phyloP scores from a whole-genome alignment of 2,797 vertebrate species.

The Micropoecilia bifurca region DNA sequence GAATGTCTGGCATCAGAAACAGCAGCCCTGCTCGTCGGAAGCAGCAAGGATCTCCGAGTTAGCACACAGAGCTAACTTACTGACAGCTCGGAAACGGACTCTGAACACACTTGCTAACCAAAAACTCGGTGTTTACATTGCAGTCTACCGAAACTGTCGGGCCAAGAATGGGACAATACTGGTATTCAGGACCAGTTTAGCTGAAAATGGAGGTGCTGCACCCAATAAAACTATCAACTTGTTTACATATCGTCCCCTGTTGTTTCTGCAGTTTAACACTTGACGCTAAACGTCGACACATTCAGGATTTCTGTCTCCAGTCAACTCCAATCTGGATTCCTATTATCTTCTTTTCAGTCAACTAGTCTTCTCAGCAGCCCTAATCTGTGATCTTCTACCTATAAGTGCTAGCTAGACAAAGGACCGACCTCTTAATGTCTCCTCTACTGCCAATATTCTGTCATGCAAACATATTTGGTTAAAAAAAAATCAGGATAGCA shows the following conservation, averaged over 20 bases:
- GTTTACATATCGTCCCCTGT: constrained; percentile 44
- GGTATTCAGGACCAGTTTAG: not conserved
- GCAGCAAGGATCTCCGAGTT: constrained; percentile 22
- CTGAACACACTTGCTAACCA: constrained; percentile 10
- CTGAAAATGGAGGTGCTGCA: not conserved
- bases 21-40: not conserved
- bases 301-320: not conserved
- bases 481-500: not conserved
- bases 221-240: constrained; percentile 33
- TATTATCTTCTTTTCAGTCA: not conserved
- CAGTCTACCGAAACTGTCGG: not conserved
- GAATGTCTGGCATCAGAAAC: not conserved
- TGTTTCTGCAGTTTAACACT: constrained; percentile 6
- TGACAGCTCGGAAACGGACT: constrained; percentile 62
- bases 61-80: constrained; percentile 63
- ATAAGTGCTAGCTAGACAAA: not conserved
- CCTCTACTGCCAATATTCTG: too few relatives aligned
- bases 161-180: not conserved
- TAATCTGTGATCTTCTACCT: not conserved
- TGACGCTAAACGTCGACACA: not conserved
- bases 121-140: not conserved
- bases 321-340: not conserved
- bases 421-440: not conserved
- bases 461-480: not conserved
- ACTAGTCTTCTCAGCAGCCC: not conserved